Base-by-base conservation (phyloP, 2,888 invertebrate species). In the Campopleginae sp. region DNA sequence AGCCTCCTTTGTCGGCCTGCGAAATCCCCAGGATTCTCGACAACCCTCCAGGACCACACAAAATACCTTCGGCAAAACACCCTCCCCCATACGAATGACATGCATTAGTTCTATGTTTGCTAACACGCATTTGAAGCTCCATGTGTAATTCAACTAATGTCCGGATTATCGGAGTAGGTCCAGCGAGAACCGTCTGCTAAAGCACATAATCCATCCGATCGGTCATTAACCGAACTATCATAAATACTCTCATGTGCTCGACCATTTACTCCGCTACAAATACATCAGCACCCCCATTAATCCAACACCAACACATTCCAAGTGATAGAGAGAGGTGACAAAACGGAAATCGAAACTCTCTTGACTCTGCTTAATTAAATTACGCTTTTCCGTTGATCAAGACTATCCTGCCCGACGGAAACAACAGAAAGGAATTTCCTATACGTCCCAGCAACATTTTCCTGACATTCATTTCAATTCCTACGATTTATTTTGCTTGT, bases 161-260 rank as follows among this genome's bases (percentile, higher is more conserved):
- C 61, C 8, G 80, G 86, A 86, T 86, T 86, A 86, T 80, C 77
- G 82, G 58, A 63, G 82, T 79, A 54, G 80, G 72, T 83, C 80
- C 75, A 63, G 79, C 44, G 71, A 19, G 68, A 38, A 58, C 70
- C 70, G 51, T 68, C 74, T 63, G 63, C 77, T 46, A 70, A 80
- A 77, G 76, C 77, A 31, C 72, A 83, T 83, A 83, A 86, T 86
- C 86, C 82, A 61, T 82, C 75, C 65, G 54, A 86, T 86, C 77
- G 82, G 54, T 74, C 77, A 86, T 86, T 82, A 86, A 74, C 77
- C 66, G 71, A 51, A 80, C 80, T 19, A 80, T 83, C 80, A 80
- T 80, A 38, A 77, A 75, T 71, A 71, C 54, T 65, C 54, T 65
- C 44, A 33, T 77, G 82, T 54, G 78, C 71, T 80, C 17, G 44